These are phyloP conservation scores for Aselliscus stoliczkanus DNA, from an alignment of 2,797 vertebrate species.

Conservation along the genomic window DNA sequence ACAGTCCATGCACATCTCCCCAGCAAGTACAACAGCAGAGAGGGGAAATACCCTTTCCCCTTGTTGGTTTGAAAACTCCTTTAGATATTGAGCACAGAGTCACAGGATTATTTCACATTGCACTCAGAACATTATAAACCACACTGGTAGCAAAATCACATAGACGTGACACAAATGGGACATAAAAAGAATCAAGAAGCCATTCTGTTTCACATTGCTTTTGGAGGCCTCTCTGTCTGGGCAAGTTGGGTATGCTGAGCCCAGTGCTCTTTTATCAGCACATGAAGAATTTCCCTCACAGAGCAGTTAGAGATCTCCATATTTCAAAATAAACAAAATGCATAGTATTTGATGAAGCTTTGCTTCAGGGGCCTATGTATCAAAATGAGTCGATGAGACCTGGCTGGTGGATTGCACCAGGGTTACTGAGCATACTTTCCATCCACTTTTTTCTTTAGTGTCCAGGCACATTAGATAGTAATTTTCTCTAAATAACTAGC, in stretches of 20 bases:
- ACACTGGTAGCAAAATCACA: conserved; percentile 64
- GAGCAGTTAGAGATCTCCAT: conserved; percentile 50
- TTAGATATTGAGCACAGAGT: conserved; percentile 68
- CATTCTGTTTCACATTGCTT: conserved; percentile 70
- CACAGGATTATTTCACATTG: conserved; percentile 74
- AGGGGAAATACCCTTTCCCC: conserved; percentile 25
- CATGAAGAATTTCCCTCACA: conserved; percentile 49
- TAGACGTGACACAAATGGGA: conserved; percentile 69
- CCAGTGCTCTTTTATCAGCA: not conserved
- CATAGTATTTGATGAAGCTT: conserved; percentile 41
- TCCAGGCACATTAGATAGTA: not conserved
- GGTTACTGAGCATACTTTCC: not conserved
- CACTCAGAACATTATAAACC: conserved; percentile 62
- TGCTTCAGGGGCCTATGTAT: not conserved
- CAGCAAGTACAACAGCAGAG: conserved; percentile 53
- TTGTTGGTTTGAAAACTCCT: conserved; percentile 62
- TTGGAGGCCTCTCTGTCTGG: conserved; percentile 61
- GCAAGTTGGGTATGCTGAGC: conserved; percentile 55
- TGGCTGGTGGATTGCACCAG: not conserved
- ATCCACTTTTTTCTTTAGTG: not conserved
- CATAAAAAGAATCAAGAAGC: conserved; percentile 68
- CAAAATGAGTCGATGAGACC: not conserved
- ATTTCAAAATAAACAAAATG: conserved; percentile 58
- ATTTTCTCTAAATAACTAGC: not conserved
- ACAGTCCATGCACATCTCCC: conserved; percentile 51